Evolutionary conservation across 2,888 invertebrate genomes (phyloP).

Genomic region (Ptycholaimellus sp.): DNA sequence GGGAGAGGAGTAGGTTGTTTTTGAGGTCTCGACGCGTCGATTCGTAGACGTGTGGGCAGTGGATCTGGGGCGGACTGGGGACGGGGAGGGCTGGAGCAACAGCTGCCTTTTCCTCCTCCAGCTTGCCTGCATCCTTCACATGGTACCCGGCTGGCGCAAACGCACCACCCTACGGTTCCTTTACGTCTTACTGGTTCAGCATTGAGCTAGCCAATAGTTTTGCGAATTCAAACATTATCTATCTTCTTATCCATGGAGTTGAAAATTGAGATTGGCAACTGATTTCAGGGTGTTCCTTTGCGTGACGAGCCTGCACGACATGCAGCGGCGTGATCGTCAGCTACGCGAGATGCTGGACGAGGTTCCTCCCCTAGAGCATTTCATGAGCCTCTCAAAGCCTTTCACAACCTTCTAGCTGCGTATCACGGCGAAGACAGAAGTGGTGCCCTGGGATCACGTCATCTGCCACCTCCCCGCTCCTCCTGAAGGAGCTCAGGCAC

Average conservation of each 20-base stretch:
- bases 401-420: too few relatives aligned
- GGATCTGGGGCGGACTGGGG: conserved; percentile 39
- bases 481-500: too few relatives aligned
- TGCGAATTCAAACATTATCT: too few relatives aligned
- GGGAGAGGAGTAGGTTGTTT: too few relatives aligned
- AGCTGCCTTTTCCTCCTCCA: conserved; percentile 74
- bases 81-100: conserved; percentile 32
- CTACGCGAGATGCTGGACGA: conserved; percentile 41
- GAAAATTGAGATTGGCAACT: too few relatives aligned
- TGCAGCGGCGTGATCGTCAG: conserved; percentile 22
- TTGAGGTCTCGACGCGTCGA: too few relatives aligned
- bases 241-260: too few relatives aligned
- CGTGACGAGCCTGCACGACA: conserved; percentile 31
- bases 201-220: too few relatives aligned
- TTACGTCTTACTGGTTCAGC: too few relatives aligned
- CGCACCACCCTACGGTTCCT: conserved; percentile 51
- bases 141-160: conserved; percentile 56
- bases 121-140: conserved; percentile 53
- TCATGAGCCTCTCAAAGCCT: too few relatives aligned
- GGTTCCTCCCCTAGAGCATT: too few relatives aligned
- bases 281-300: conserved; percentile 53
- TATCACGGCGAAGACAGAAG: conserved; percentile 53
- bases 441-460: conserved; percentile 34
- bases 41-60: conserved; percentile 96
- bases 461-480: conserved; percentile 15